Conservation (phyloP, 1,140 invertebrate genomes). For the Panagrolaimus sp. region DNA sequence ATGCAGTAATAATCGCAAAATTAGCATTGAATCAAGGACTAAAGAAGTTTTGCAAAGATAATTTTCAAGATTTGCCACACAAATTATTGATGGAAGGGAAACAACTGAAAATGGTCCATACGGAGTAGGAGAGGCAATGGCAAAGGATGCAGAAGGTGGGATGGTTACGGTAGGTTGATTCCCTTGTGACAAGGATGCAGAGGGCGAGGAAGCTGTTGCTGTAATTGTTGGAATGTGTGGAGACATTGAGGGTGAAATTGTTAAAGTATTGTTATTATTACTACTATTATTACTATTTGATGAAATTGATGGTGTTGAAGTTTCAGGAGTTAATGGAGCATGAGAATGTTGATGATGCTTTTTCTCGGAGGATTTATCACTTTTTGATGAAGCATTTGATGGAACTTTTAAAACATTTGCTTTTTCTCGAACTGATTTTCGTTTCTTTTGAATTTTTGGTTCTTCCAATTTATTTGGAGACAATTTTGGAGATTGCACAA, state of each 20-base stretch:
- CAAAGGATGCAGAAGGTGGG: neutral
- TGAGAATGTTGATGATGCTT: neutral
- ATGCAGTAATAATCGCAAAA: constrained; percentile 53
- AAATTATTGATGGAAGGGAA: constrained; percentile 5
- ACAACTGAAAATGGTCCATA: neutral
- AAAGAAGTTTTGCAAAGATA: constrained; percentile 58
- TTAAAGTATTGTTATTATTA: too few species aligned
- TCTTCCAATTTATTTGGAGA: neutral
- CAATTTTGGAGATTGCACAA: too few species aligned
- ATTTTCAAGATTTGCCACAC: constrained; percentile 45
- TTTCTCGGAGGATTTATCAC: neutral
- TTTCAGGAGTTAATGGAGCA: neutral
- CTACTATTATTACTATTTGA: too few species aligned
- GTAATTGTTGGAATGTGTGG: constrained; percentile 14
- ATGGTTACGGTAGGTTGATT: neutral
- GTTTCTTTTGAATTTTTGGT: neutral
- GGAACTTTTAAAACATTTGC: constrained; percentile 3
- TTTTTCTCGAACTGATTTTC: constrained; percentile 1
- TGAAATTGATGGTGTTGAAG: neutral
- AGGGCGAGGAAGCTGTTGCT: neutral
- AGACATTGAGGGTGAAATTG: too few species aligned
- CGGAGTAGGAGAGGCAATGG: neutral
- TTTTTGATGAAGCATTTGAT: constrained; percentile 3
- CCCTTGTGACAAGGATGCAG: neutral
- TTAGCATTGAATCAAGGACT: constrained; percentile 54